phyloP scores from a whole-genome alignment of 2,888 invertebrate genomes.

The Apodemia hepburni region DNA sequence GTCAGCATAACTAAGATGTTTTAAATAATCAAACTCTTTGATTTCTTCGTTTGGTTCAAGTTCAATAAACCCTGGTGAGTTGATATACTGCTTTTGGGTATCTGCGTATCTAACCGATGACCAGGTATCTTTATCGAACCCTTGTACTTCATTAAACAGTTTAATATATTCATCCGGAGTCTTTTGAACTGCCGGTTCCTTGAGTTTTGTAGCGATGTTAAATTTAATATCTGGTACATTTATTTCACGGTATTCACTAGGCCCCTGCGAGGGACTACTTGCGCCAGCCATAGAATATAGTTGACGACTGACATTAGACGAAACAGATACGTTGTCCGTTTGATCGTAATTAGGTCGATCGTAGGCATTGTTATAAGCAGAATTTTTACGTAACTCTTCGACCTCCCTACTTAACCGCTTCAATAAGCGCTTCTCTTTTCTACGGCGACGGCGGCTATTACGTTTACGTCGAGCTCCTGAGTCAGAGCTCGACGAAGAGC shows the following conservation, averaged over 20 bases:
- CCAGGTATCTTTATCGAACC: not conserved
- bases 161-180: not conserved
- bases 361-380: not conserved
- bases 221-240: not conserved
- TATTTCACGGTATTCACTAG: not conserved
- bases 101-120: not conserved
- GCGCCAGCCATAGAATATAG: not conserved
- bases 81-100: slow-evolving; percentile 5
- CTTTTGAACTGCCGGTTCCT: not conserved
- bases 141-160: not conserved
- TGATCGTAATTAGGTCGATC: not conserved
- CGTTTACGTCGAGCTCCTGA: not conserved
- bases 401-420: not conserved
- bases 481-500: not conserved
- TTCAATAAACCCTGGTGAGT: not conserved
- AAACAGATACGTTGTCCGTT: not conserved
- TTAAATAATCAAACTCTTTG: not conserved
- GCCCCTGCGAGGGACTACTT: not conserved
- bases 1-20: not conserved
- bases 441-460: not conserved
- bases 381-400: not conserved
- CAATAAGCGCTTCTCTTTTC: not conserved
- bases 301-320: not conserved
- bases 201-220: not conserved
- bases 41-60: slow-evolving; percentile 3